phyloP scores from a whole-genome alignment of 2,113 vertebrate genomes.

The Holacanthus passer region DNA sequence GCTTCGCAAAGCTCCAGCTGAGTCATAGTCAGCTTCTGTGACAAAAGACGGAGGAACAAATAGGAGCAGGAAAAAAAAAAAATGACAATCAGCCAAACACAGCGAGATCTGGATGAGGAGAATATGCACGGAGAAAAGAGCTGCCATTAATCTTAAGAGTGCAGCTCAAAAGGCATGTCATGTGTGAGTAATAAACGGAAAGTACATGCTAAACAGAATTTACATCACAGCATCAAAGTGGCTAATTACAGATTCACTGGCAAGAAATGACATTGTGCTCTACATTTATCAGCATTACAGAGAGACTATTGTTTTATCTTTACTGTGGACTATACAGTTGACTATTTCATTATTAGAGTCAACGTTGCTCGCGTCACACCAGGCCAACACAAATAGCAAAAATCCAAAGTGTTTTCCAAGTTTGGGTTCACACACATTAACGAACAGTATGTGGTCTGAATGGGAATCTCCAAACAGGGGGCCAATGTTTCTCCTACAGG shows the following conservation, averaged over 20 bases:
- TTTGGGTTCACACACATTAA: constrained; percentile 16
- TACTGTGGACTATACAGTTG: background rate
- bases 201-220: constrained; percentile 23
- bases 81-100: constrained; percentile 61
- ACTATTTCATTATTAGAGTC: constrained; percentile 41
- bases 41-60: constrained; percentile 69
- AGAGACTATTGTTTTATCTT: constrained; percentile 41
- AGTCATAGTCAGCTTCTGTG: constrained; percentile 69
- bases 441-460: constrained; percentile 42
- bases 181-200: constrained; percentile 33
- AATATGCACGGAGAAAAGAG: constrained; percentile 30
- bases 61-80: constrained; percentile 33
- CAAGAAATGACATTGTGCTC: constrained; percentile 5
- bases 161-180: constrained; percentile 35
- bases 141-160: constrained; percentile 25
- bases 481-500: constrained; percentile 25
- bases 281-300: constrained; percentile 15
- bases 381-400: constrained; percentile 49
- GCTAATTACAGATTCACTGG: constrained; percentile 21
- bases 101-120: constrained; percentile 34
- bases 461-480: constrained; percentile 35
- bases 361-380: constrained; percentile 10
- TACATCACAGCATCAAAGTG: constrained; percentile 15
- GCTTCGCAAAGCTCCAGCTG: constrained; percentile 69
- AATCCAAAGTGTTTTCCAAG: constrained; percentile 45